A percentile compares a stretch with the other conserved stretches of the same genome.
Conservation (phyloP, 2,113 vertebrate species). For the Lucifuga dentata region DNA sequence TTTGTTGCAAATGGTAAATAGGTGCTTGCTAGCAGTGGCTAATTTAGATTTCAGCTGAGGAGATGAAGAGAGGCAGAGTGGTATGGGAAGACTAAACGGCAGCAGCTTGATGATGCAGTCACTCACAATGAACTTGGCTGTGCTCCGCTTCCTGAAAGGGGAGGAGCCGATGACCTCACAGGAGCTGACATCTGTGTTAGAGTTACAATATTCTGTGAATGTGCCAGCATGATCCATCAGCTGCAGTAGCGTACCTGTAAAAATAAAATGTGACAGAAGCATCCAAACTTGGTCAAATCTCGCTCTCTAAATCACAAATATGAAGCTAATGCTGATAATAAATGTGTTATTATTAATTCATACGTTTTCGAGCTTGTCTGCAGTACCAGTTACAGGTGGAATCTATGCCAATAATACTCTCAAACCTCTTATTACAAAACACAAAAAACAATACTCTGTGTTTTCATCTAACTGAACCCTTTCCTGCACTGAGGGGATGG, state of each 20-base stretch:
- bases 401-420: no score
- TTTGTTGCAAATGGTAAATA: slow-evolving; percentile 8
- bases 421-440: no score
- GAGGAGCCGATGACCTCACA: slow-evolving; percentile 13
- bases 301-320: background rate
- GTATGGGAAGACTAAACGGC: background rate
- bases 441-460: no score
- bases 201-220: background rate
- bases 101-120: background rate
- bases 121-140: slow-evolving; percentile 50
- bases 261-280: slow-evolving; percentile 9
- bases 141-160: slow-evolving; percentile 6
- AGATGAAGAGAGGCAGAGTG: background rate
- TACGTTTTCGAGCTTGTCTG: background rate
- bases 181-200: slow-evolving; percentile 1
- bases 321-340: background rate
- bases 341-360: no score
- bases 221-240: slow-evolving; percentile 33
- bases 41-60: no score
- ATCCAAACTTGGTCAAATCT: background rate
- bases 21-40: background rate
- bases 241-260: slow-evolving; percentile 18
- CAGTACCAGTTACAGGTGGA: no score
- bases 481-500: no score
- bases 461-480: no score